Base-by-base conservation (phyloP, 1,140 invertebrate genomes). In the Uloborus diversus region DNA sequence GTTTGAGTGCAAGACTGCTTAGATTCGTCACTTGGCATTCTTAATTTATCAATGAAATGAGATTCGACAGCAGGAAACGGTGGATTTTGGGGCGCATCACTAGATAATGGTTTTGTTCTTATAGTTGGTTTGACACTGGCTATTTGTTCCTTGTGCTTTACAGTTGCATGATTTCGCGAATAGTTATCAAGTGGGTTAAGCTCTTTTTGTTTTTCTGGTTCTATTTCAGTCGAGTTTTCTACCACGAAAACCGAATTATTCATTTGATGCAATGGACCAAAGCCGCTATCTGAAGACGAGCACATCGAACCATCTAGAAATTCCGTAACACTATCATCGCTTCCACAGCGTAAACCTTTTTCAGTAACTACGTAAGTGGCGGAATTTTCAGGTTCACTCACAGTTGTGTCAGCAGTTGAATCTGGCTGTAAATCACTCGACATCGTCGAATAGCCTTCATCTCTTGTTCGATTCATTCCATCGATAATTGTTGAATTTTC, bases 361-460 rank as follows among this genome's bases (percentile, higher is more conserved):
- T 64, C 71, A 9, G 56, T 61, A 13, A 75, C 53, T 13, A 78
- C 33, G 5, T 66, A 78, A 1, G 75, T 78, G 1, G 75, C 25
- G 7, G 75, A 78, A 47, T 53, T 47, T 42, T 78, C 75, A 1
- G 47, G 62, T 20, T 78, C 75, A 47, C 75, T 78, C 13, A 68
- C 61, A 13, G 61, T 78, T 1, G 75, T 78, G 30, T 78, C 75
- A 20, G 79, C 81, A 7, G 66, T 14, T 0, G 78, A 80, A 73
- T 83, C 82, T 1, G 90, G 90, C 85, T 94, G 93, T 2, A 94
- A 92, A 85, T 95, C 93, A 83, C 93, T 94, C 1, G 93, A 94
- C 93, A 95, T 95, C 3, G 94, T 94, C 32, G 93, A 94, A 85
- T 95, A 95, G 1, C 93, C 94, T 86, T 95, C 94, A 86, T 94